Conservation (phyloP, 1,140 invertebrate genomes). For the Zeugodacus cucurbitae region DNA sequence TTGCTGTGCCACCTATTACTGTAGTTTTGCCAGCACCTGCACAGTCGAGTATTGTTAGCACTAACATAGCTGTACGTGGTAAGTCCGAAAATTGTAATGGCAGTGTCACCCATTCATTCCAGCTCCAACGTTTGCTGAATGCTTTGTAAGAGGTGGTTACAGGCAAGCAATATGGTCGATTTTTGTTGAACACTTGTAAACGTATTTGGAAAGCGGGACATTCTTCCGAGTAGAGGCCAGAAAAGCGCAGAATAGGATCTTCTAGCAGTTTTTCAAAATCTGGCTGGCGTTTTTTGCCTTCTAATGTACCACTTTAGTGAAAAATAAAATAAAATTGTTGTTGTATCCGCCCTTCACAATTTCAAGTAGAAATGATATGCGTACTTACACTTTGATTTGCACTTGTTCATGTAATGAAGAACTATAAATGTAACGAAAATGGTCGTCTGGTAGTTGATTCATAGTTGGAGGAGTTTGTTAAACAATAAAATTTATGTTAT, state of each 20-base stretch:
- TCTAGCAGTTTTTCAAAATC: constrained; percentile 88
- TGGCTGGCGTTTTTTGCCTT: constrained; percentile 85
- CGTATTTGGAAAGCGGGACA: constrained; percentile 90
- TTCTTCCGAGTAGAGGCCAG: constrained; percentile 83
- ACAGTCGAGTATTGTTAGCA: constrained; percentile 93
- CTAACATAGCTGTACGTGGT: constrained; percentile 88
- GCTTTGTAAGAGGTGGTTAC: constrained; percentile 93
- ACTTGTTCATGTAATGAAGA: constrained; percentile 87
- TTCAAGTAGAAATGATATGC: background rate
- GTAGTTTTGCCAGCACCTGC: constrained; percentile 84
- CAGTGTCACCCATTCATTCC: constrained; percentile 97
- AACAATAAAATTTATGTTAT: background rate
- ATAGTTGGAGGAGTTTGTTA: background rate
- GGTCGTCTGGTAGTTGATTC: constrained; percentile 69
- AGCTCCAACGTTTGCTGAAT: constrained; percentile 93
- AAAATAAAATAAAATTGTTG: constrained; percentile 16
- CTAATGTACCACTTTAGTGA: constrained; percentile 85
- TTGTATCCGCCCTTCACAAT: background rate
- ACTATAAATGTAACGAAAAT: constrained; percentile 90
- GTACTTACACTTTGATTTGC: constrained; percentile 92
- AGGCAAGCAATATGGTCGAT: constrained; percentile 85
- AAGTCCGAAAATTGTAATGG: constrained; percentile 93
- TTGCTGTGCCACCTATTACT: constrained; percentile 90
- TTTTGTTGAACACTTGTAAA: constrained; percentile 88
- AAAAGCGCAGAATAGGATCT: constrained; percentile 92